Conservation (phyloP, 1,140 invertebrate genomes). For the Argopecten irradians region DNA sequence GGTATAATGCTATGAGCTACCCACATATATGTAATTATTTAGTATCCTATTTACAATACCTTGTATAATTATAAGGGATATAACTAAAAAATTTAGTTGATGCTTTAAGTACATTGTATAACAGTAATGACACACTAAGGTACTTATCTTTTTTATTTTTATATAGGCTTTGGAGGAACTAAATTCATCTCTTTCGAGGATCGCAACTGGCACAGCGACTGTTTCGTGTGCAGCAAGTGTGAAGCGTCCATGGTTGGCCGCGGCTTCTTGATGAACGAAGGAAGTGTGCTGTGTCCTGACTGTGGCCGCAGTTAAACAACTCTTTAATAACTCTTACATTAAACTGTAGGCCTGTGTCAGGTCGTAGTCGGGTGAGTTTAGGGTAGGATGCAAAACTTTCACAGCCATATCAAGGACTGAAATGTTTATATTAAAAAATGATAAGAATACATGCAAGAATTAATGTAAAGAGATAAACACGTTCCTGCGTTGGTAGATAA, state of each 20-base stretch:
- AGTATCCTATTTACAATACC: too few relatives aligned
- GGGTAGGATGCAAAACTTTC: background rate
- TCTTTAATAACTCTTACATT: conserved; percentile 8
- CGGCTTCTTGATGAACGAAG: conserved; percentile 98
- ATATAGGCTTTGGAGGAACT: conserved; percentile 84
- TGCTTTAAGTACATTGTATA: too few relatives aligned
- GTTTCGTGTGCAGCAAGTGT: conserved; percentile 98
- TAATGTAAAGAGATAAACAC: too few relatives aligned
- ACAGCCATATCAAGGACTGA: background rate
- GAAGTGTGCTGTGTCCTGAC: conserved; percentile 98
- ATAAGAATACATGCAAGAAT: too few relatives aligned
- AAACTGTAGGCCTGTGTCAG: background rate
- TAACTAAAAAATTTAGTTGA: too few relatives aligned
- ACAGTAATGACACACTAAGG: too few relatives aligned
- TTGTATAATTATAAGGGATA: too few relatives aligned
- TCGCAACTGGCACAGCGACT: conserved; percentile 99
- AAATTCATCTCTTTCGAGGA: conserved; percentile 99
- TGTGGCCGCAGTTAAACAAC: conserved; percentile 84
- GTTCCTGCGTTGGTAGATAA: too few relatives aligned
- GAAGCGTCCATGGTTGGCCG: conserved; percentile 95
- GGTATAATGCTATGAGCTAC: too few relatives aligned
- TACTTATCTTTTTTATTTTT: conserved; percentile 44
- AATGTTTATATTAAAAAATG: too few relatives aligned
- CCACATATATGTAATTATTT: too few relatives aligned
- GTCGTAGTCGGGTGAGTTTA: background rate